Percentiles rank a stretch among this genome's conserved stretches.
Evolutionary conservation across 1,140 invertebrate species (phyloP).

Genomic region (Panagrolaimus sp.): DNA sequence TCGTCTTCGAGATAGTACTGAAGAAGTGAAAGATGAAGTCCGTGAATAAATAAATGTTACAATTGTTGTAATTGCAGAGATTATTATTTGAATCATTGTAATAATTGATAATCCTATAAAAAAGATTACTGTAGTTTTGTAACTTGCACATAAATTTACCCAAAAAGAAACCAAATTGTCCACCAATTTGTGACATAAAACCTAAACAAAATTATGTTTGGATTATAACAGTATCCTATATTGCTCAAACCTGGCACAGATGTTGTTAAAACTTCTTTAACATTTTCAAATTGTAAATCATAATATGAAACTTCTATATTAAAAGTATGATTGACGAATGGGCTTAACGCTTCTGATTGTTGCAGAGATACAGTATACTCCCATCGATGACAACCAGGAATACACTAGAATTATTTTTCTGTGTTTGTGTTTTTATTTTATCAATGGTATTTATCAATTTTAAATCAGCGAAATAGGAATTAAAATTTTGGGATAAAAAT

Average conservation of each 20-base stretch:
- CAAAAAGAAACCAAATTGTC: conserved; percentile 55
- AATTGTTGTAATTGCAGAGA: conserved; percentile 12
- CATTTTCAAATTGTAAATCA: conserved; percentile 52
- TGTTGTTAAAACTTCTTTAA: conserved; percentile 50
- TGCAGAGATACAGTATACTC: conserved; percentile 51
- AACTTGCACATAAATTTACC: conserved; percentile 27
- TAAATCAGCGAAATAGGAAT: too few species aligned
- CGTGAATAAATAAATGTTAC: too few species aligned
- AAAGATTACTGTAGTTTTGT: conserved; percentile 48
- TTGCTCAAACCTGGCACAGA: conserved; percentile 51
- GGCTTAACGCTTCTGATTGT: conserved; percentile 40
- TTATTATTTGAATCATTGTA: conserved; percentile 48
- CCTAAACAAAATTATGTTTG: too few species aligned
- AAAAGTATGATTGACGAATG: conserved; percentile 39
- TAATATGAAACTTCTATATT: conserved; percentile 52
- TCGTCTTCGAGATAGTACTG: too few species aligned
- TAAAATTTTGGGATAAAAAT: too few species aligned
- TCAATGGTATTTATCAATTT: too few species aligned
- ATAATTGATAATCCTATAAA: conserved; percentile 54
- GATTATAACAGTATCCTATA: too few species aligned
- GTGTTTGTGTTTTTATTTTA: too few species aligned
- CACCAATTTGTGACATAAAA: conserved; percentile 57
- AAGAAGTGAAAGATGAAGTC: too few species aligned
- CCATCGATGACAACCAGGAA: conserved; percentile 51
- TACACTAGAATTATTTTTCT: too few species aligned